Base-by-base conservation (phyloP, 1,140 invertebrate genomes). In the Heliconius himera region DNA sequence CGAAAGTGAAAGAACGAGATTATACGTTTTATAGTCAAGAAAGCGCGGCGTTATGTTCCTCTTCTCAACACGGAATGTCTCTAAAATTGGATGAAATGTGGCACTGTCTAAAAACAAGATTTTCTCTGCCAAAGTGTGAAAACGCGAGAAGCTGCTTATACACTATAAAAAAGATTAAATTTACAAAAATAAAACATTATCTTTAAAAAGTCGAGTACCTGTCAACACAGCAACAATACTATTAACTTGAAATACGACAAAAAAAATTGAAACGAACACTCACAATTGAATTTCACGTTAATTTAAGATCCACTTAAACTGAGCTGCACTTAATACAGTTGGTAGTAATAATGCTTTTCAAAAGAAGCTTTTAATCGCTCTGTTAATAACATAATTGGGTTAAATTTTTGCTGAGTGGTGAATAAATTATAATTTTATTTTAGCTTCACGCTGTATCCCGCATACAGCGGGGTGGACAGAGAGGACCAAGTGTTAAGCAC, bases 341-440 rank as follows among this genome's bases (percentile, higher is more conserved):
- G n/a, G 26, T 66, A 66, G 60, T 16, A 66, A 66, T 66, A 66
- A 66, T 66, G 60, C 60, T 66, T 66, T 66, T 26, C 60, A 66
- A 66, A 66, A 66, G 60, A 66, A 66, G 60, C 26, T 66, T 66
- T 66, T 66, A 66, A 66, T 66, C 60, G 22, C 60, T 29, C 60
- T 66, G 22, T 66, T 66, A 66, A 66, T 66, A 60, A n/a, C n/a
- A 66, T 29, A 66, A 66, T 66, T 66, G 60, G 26, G 11, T 66
- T 16, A 66, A 66, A 29, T 16, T 66, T 66, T 22, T 26, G 60
- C 60, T 66, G 60, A 29, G 60, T 26, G 13, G 60, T 1, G 60
- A 29, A 66, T 29, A 66, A 66, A 29, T 66, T 26, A 29, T 26
- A 29, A 13, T 66, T 66, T 66, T 66, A 36, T 26, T 29, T 13